These are phyloP conservation scores for Columbina picui DNA, from an alignment of 2,113 vertebrate genomes.

Conservation along the genomic window DNA sequence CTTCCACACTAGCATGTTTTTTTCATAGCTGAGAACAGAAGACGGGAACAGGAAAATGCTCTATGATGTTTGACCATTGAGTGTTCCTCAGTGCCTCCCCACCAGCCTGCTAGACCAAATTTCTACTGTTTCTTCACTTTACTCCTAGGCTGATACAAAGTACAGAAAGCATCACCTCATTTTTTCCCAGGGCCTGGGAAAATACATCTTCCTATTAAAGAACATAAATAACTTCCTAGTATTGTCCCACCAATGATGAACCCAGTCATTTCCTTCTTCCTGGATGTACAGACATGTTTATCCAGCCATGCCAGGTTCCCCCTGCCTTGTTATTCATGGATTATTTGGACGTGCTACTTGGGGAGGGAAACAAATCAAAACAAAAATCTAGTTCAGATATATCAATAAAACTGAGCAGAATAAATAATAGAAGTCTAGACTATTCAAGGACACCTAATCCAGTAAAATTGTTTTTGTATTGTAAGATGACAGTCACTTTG, in stretches of 20 bases:
- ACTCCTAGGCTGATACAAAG: not conserved
- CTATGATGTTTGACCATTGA: not conserved
- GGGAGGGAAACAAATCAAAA: not conserved
- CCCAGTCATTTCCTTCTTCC: slow-evolving; percentile 39
- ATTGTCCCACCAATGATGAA: slow-evolving; percentile 34
- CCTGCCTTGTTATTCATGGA: not conserved
- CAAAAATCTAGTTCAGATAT: not conserved
- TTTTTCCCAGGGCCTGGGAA: not conserved
- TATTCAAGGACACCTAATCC: not conserved
- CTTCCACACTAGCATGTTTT: not conserved
- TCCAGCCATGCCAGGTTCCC: not conserved
- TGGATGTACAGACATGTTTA: not conserved
- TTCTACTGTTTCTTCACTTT: not conserved
- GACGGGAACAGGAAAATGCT: not conserved
- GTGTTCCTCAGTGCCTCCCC: not conserved
- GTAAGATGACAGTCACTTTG: not conserved
- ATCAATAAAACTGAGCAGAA: not conserved
- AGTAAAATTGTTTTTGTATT: not conserved
- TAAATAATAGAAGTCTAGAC: not conserved
- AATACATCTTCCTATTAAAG: not conserved
- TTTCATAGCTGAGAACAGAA: not conserved
- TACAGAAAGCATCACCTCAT: not conserved
- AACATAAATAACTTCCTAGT: slow-evolving; percentile 19
- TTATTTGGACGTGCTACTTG: not conserved
- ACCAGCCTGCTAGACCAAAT: not conserved